Evolutionary conservation across 2,797 vertebrate species (phyloP), one percentile per base, ranked within the genome.

Genomic region (Corythornis leucogaster): DNA sequence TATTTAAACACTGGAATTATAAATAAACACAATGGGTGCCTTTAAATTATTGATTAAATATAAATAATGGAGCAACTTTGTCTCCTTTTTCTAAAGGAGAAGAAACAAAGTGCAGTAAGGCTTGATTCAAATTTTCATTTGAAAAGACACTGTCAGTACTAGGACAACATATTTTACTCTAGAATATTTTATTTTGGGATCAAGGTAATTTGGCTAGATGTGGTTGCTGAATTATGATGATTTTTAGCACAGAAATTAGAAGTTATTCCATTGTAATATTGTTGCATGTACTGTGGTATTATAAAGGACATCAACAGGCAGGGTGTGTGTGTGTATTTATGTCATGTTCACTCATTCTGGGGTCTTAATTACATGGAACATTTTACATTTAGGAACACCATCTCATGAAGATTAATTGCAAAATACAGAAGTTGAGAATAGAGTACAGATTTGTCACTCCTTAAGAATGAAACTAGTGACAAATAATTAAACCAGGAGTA

Each of bases 1-100:
- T 94, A 93, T 95, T 96, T 92, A 90, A 91, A 77, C 33, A 24
- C 1, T 75, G 43, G 31, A 74, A 83, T 93, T 95, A 89, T 87
- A 87, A 93, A 93, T 87, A 95, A 92, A 46, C 38, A 64, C 53
- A 82, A 79, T 0, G 3, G 5, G 7, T 68, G 67, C 61, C 53
- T 92, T 92, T 73, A 88, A 94, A 70, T 84, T 58, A 84, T 88
- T 95, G 71, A 91, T 90, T 90, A 80, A 91, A 71, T 90, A 87
- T 83, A 94, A 96, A 94, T 95, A 91, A 90, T 53, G 70, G 30
- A 93, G 17, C 42, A 89, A 40, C 59, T 92, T 76, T 62, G 48
- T 73, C 69, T 71, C 42, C 43, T 80, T 80, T 89, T 76, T 50
- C 48, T 66, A 17, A 78, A 82, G 61, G 57, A 92, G 76, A 59